Conservation (phyloP, 2,888 invertebrate species). For the Zaprionus obscuricornis region DNA sequence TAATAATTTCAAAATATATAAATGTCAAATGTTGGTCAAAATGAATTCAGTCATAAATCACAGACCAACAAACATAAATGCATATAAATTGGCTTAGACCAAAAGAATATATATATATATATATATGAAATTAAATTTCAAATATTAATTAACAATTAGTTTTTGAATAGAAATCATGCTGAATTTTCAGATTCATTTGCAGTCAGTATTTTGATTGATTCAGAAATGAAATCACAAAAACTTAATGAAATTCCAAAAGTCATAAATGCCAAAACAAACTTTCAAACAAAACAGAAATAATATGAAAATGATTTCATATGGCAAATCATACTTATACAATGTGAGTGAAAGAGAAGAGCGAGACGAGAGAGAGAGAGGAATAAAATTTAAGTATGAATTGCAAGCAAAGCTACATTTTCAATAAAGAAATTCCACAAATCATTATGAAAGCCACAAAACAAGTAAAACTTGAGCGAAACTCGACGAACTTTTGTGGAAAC, state of each 20-base stretch:
- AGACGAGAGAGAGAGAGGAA: slow-evolving; percentile 32
- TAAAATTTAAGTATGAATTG: slow-evolving; percentile 1
- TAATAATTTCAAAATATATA: too few species aligned
- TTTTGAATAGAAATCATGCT: too few species aligned
- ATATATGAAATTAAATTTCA: too few species aligned
- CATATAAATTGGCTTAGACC: too few species aligned
- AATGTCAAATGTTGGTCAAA: too few species aligned
- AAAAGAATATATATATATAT: too few species aligned
- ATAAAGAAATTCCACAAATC: slow-evolving; percentile 72
- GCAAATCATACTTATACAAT: slow-evolving; percentile 11
- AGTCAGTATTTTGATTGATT: slow-evolving; percentile 6
- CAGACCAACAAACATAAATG: too few species aligned
- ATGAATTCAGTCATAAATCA: too few species aligned
- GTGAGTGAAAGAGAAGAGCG: too few species aligned
- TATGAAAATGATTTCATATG: slow-evolving; percentile 32
- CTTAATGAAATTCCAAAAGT: slow-evolving; percentile 32
- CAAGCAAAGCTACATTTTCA: slow-evolving; percentile 44
- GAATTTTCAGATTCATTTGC: too few species aligned
- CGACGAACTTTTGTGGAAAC: slow-evolving; percentile 52
- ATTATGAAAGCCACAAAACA: slow-evolving; percentile 59
- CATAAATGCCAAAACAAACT: slow-evolving; percentile 28
- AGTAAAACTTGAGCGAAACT: slow-evolving; percentile 27
- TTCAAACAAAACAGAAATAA: slow-evolving; percentile 4
- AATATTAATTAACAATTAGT: too few species aligned
- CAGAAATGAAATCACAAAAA: slow-evolving; percentile 16